A percentile compares a stretch with the other conserved stretches of the same genome.
Conservation (phyloP, 2,888 invertebrate genomes). For the Drosophila helvetica region DNA sequence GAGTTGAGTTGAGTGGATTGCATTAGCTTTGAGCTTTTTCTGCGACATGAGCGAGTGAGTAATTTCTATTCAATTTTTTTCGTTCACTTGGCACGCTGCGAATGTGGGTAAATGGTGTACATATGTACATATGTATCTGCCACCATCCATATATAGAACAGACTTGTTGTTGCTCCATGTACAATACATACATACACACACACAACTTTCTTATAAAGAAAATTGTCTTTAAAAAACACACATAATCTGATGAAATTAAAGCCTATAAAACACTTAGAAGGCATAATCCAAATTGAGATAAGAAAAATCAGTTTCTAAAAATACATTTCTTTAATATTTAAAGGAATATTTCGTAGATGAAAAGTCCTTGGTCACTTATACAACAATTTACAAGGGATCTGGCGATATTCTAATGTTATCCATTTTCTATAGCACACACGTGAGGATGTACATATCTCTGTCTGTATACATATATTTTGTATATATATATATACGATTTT, state of each 20-base stretch:
- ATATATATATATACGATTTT: conserved; percentile 40
- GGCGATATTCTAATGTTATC: neutral
- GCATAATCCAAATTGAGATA: too few species aligned
- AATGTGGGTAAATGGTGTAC: conserved; percentile 68
- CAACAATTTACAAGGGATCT: neutral
- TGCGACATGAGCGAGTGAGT: conserved; percentile 48
- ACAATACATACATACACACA: neutral
- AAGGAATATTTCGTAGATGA: neutral
- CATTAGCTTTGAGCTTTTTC: conserved; percentile 59
- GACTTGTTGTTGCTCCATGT: conserved; percentile 64
- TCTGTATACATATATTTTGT: conserved; percentile 12
- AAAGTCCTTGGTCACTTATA: neutral
- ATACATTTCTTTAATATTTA: neutral
- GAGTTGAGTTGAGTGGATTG: conserved; percentile 56
- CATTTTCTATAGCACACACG: conserved; percentile 25
- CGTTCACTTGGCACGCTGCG: conserved; percentile 55
- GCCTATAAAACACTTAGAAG: neutral
- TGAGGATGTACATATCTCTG: conserved; percentile 9
- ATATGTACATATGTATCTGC: conserved; percentile 25
- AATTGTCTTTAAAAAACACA: neutral
- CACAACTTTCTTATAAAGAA: too few species aligned
- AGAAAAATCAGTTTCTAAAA: neutral
- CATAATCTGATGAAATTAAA: neutral
- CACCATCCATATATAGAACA: conserved; percentile 48
- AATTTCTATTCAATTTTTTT: conserved; percentile 45